A percentile compares a stretch with the other conserved stretches of the same genome.
These are phyloP conservation scores for Drosophila ficusphila DNA, from an alignment of 1,140 invertebrate species.

Conservation along the genomic window DNA sequence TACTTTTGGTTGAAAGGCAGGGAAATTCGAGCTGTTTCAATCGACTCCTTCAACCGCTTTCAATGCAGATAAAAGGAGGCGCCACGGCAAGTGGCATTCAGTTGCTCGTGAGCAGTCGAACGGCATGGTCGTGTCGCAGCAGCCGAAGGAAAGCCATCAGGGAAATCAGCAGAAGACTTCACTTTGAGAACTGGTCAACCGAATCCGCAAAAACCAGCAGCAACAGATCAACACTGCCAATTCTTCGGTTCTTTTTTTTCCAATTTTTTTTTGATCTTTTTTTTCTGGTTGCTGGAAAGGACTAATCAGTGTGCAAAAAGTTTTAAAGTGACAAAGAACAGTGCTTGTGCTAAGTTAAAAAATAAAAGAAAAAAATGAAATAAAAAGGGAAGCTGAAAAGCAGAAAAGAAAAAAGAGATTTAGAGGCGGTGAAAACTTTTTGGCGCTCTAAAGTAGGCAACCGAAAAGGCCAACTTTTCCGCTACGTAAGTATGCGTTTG, in stretches of 20 bases:
- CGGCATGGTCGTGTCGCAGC: conserved; percentile 42
- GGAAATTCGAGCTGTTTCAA: conserved; percentile 5
- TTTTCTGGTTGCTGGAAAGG: neutral
- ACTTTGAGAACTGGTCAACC: neutral
- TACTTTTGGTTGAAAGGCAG: neutral
- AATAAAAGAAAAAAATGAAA: neutral
- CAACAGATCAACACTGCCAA: conserved; percentile 18
- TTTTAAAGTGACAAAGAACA: conserved; percentile 9
- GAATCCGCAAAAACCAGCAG: neutral
- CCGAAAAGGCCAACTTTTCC: neutral
- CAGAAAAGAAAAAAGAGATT: neutral
- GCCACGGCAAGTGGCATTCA: conserved; percentile 27
- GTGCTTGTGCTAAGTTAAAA: neutral
- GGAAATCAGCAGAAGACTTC: too few relatives aligned
- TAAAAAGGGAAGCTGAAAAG: too few relatives aligned
- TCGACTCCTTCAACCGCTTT: conserved; percentile 16
- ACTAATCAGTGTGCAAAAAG: conserved; percentile 1
- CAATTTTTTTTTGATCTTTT: neutral
- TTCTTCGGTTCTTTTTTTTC: neutral
- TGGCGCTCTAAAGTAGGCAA: conserved; percentile 29
- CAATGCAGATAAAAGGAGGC: conserved; percentile 44
- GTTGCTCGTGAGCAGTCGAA: conserved; percentile 64
- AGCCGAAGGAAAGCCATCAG: too few relatives aligned
- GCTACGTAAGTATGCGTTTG: neutral
- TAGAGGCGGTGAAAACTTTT: conserved; percentile 9